Evolutionary conservation across 2,113 vertebrate species (phyloP).

Genomic region (Aegotheles bennettii): DNA sequence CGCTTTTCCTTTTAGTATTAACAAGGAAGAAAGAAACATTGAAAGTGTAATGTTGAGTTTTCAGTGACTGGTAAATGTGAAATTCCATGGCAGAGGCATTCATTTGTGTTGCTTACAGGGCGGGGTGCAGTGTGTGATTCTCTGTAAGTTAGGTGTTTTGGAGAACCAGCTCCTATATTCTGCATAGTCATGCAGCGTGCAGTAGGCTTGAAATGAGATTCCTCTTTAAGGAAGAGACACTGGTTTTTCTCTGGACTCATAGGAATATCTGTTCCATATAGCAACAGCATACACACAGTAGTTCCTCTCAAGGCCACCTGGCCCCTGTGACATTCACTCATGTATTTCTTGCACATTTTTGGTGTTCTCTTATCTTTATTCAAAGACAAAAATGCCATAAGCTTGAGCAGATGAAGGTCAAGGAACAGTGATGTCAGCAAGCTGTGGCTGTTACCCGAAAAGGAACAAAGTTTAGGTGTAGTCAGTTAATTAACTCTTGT

Average conservation of each 20-base stretch:
- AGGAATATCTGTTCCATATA: fast-evolving
- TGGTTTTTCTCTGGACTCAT: background rate
- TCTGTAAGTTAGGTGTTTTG: background rate
- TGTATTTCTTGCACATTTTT: fast-evolving
- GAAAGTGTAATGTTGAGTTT: fast-evolving
- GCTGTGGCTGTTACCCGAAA: background rate
- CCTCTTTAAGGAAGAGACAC: background rate
- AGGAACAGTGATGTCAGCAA: background rate
- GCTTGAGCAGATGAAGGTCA: background rate
- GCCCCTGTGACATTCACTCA: fast-evolving
- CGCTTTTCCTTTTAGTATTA: fast-evolving
- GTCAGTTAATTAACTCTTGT: background rate
- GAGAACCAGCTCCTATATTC: background rate
- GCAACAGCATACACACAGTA: fast-evolving
- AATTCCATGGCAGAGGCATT: fast-evolving
- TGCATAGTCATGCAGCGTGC: background rate
- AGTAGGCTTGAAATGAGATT: background rate
- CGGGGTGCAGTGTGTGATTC: fast-evolving
- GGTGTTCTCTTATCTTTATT: background rate
- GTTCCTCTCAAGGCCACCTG: background rate
- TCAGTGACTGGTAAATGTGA: background rate
- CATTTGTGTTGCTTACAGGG: fast-evolving
- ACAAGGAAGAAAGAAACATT: fast-evolving
- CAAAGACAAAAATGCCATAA: background rate
- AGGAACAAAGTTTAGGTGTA: background rate